Evolutionary conservation across 2,888 invertebrate genomes (phyloP).

Genomic region (Xanthorhoe designata): DNA sequence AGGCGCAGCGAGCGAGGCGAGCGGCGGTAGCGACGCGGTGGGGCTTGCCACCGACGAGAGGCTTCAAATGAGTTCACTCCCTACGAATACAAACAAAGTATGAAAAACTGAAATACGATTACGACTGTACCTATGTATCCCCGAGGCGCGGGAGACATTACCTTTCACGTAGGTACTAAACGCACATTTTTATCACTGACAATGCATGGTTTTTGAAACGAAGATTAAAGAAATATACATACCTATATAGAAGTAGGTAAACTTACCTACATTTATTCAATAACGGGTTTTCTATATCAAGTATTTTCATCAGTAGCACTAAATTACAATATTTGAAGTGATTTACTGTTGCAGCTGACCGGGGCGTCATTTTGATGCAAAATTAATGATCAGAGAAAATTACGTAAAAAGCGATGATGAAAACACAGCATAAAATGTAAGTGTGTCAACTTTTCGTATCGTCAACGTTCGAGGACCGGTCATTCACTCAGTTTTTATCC

Average conservation of each 20-base stretch:
- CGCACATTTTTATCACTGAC: neutral
- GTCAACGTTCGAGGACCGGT: conserved; percentile 55
- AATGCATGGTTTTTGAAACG: too few species aligned
- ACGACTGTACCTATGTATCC: too few species aligned
- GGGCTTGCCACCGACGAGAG: conserved; percentile 63
- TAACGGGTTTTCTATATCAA: neutral
- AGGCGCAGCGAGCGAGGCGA: conserved; percentile 83
- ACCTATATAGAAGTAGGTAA: too few species aligned
- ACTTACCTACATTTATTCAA: too few species aligned
- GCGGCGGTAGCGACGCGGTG: conserved; percentile 63
- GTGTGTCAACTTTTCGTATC: conserved; percentile 59
- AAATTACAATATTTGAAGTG: neutral
- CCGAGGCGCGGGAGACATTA: too few species aligned
- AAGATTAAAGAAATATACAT: too few species aligned
- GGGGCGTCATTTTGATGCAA: conserved; percentile 44
- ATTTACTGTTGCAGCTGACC: conserved; percentile 1
- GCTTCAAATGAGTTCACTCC: conserved; percentile 66
- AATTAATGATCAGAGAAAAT: conserved; percentile 44
- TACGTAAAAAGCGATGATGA: conserved; percentile 53
- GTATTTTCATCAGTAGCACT: neutral
- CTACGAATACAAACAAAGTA: conserved; percentile 48
- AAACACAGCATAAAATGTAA: conserved; percentile 52
- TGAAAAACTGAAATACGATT: too few species aligned
- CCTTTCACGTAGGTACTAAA: too few species aligned
- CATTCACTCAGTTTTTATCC: conserved; percentile 67